Evolutionary conservation across 1,140 invertebrate genomes (phyloP).

Genomic region (Drosophila micromelanica): DNA sequence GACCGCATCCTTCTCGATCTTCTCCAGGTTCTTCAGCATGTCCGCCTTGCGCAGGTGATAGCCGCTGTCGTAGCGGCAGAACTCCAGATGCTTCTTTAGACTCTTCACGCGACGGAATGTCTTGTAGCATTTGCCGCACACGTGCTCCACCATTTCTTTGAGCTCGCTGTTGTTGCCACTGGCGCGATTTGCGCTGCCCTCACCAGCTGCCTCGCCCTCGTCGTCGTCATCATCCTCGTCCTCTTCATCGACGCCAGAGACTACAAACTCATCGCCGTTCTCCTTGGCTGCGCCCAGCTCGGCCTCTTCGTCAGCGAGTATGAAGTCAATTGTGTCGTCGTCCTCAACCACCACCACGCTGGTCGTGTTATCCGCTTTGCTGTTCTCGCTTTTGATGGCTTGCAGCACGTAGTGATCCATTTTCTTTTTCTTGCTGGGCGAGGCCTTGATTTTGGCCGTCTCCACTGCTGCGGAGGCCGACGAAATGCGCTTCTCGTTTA

Average conservation of each 20-base stretch:
- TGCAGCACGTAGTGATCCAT: slow-evolving; percentile 80
- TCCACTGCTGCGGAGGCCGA: slow-evolving; percentile 26
- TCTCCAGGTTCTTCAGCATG: slow-evolving; percentile 81
- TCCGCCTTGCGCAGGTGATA: slow-evolving; percentile 79
- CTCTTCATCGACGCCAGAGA: slow-evolving; percentile 40
- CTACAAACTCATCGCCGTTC: slow-evolving; percentile 58
- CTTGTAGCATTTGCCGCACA: slow-evolving; percentile 83
- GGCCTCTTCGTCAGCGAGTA: slow-evolving; percentile 65
- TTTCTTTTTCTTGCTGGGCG: slow-evolving; percentile 56
- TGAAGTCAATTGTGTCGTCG: slow-evolving; percentile 72
- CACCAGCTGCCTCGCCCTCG: slow-evolving; percentile 19
- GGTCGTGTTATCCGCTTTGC: slow-evolving; percentile 51
- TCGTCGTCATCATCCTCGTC: slow-evolving; percentile 48
- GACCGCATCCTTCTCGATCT: slow-evolving; percentile 78
- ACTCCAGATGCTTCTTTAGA: slow-evolving; percentile 78
- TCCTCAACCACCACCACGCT: slow-evolving; percentile 43
- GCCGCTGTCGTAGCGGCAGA: slow-evolving; percentile 78
- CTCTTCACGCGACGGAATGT: slow-evolving; percentile 75
- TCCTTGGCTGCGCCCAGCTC: slow-evolving; percentile 32
- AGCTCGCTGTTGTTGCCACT: slow-evolving; percentile 32
- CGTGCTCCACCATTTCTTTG: slow-evolving; percentile 80
- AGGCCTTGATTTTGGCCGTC: slow-evolving; percentile 53
- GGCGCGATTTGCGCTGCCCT: slow-evolving; percentile 9
- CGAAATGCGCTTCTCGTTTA: slow-evolving; percentile 56
- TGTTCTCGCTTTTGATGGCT: slow-evolving; percentile 66